Evolutionary conservation across 2,797 vertebrate species (phyloP).

Genomic region (Acanthornis magna): DNA sequence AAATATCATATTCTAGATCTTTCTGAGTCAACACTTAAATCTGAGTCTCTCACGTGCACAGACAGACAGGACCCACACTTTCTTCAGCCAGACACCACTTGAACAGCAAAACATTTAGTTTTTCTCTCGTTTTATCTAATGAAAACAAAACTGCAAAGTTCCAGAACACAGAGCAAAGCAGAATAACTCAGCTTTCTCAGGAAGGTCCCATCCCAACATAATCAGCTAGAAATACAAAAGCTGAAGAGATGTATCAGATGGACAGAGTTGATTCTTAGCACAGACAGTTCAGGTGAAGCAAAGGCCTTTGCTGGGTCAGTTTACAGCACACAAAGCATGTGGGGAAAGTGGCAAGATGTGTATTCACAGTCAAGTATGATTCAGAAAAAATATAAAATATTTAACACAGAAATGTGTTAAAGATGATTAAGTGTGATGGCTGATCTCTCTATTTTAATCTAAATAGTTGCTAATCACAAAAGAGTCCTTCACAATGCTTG

Average conservation of each 20-base stretch:
- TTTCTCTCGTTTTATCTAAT: background rate
- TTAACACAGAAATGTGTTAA: background rate
- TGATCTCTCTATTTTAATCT: background rate
- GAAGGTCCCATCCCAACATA: background rate
- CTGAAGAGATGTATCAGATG: background rate
- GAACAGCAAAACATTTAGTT: background rate
- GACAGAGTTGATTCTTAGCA: background rate
- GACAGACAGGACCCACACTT: background rate
- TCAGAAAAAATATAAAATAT: background rate
- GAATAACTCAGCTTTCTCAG: background rate
- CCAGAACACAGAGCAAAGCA: background rate
- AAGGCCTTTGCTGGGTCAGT: background rate
- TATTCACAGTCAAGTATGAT: background rate
- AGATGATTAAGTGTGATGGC: background rate
- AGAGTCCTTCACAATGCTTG: rapidly evolving
- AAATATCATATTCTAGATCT: background rate
- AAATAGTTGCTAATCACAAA: background rate
- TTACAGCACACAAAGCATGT: background rate
- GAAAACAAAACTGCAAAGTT: background rate
- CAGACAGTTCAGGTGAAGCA: background rate
- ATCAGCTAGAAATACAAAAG: background rate
- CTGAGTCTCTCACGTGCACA: background rate
- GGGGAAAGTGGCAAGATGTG: background rate
- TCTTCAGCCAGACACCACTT: background rate
- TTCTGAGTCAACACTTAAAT: background rate